Evolutionary conservation across 2,113 vertebrate species (phyloP), one percentile per base, ranked within the genome.

Genomic region (Hystrix cristata): DNA sequence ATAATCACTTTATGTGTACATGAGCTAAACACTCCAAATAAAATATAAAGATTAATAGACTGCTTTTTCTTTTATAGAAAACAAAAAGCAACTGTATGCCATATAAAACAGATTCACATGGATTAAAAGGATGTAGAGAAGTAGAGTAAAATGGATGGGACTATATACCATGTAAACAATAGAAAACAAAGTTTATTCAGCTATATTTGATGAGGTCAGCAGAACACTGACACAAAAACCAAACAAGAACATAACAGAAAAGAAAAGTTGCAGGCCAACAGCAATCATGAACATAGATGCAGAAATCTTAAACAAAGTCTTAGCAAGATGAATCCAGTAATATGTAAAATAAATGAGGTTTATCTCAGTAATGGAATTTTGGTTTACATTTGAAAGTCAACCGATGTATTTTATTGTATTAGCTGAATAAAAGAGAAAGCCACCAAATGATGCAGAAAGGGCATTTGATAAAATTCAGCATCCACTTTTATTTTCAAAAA

Each of bases 331-430:
- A 92, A 92, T 87, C 46, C 62, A 84, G 8, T 14, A 69, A 82
- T 69, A 55, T 62, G 69, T 46, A 23, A 94, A 88, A 67, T 81
- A 34, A 88, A 62, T 83, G 43, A 87, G 29, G 62, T 94, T 92
- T 88, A 79, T 48, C 46, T 46, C 55, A 92, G 23, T 92, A 92
- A 85, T 18, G 46, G 1, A 92, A 82, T 46, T 65, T 82, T 87
- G 59, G 4, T 82, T 93, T 86, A 67, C 59, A 86, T 90, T 90
- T 87, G 62, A 87, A 91, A 91, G 25, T 78, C 94, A 87, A 83
- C 29, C 43, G 86, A 38, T 57, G 4, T 62, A 91, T 84, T 57
- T 94, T 83, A 55, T 81, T 76, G 64, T 87, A 38, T 86, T 85
- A 23, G 25, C 43, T 76, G 57, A 90, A 55, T 79, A 93, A 90